Conservation (phyloP, 2,113 vertebrate species). For the Porphyrio hochstetteri region DNA sequence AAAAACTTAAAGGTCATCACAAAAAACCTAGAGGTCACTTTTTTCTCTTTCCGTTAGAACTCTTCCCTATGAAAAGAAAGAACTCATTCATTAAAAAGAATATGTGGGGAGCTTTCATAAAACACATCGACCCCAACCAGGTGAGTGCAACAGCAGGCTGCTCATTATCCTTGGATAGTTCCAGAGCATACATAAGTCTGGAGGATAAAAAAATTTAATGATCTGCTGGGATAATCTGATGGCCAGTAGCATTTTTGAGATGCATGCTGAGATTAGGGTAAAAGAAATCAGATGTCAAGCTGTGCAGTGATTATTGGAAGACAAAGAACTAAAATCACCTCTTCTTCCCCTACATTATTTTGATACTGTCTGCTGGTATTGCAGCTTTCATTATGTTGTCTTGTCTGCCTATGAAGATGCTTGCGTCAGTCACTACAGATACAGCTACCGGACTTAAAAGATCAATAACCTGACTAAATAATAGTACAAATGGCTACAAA, state of each 20-base stretch:
- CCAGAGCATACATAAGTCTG: not conserved
- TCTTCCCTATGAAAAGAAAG: not conserved
- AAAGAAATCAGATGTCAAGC: conserved; percentile 50
- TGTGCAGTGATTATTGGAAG: conserved; percentile 47
- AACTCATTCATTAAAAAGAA: conserved; percentile 39
- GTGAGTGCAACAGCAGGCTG: conserved; percentile 56
- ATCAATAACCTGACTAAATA: conserved; percentile 29
- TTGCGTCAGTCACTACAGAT: not conserved
- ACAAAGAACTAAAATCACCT: conserved; percentile 39
- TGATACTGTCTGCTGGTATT: conserved; percentile 3
- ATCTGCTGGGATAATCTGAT: conserved; percentile 59
- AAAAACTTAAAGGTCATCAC: not conserved
- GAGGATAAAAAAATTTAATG: conserved; percentile 61
- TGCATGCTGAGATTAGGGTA: conserved; percentile 61
- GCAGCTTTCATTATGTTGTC: conserved; percentile 1
- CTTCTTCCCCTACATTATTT: conserved; percentile 23
- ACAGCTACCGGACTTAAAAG: not conserved
- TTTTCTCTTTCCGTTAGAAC: not conserved
- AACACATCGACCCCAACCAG: conserved; percentile 30
- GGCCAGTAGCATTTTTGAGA: conserved; percentile 55
- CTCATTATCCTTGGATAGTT: conserved; percentile 56
- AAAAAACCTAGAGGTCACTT: not conserved
- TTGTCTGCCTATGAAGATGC: not conserved
- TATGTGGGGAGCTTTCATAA: conserved; percentile 30
- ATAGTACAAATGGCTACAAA: not conserved